Conservation (phyloP, 2,888 invertebrate genomes). For the Abrostola triplasia region DNA sequence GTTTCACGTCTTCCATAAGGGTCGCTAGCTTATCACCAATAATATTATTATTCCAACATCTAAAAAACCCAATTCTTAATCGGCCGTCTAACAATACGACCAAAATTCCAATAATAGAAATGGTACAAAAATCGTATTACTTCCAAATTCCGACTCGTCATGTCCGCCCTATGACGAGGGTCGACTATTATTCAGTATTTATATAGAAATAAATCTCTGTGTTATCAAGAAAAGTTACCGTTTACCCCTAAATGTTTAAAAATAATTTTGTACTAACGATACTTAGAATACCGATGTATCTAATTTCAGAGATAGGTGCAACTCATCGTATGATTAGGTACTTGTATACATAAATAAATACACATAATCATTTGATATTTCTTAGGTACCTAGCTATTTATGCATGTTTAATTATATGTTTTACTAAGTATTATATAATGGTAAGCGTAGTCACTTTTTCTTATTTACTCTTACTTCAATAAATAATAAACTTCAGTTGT, state of each 20-base stretch:
- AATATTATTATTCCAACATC: background rate
- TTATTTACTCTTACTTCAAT: too few relatives aligned
- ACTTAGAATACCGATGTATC: background rate
- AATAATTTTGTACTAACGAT: background rate
- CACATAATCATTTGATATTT: too few relatives aligned
- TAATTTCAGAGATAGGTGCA: too few relatives aligned
- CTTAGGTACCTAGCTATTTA: too few relatives aligned
- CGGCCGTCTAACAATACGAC: constrained; percentile 31
- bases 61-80: constrained; percentile 36
- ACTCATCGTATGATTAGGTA: too few relatives aligned
- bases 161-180: constrained; percentile 61
- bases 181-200: constrained; percentile 61
- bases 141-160: constrained; percentile 55
- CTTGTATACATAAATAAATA: too few relatives aligned
- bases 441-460: too few relatives aligned
- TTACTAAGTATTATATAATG: too few relatives aligned
- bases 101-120: constrained; percentile 45
- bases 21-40: constrained; percentile 3
- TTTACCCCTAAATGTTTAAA: constrained; percentile 29
- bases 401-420: too few relatives aligned
- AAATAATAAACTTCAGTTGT: too few relatives aligned
- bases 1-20: background rate
- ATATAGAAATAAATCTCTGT: constrained; percentile 58
- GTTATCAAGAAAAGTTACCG: constrained; percentile 36
- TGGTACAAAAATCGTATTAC: constrained; percentile 53